phyloP scores from a whole-genome alignment of 2,888 invertebrate genomes.

The Liodrosophila aerea region DNA sequence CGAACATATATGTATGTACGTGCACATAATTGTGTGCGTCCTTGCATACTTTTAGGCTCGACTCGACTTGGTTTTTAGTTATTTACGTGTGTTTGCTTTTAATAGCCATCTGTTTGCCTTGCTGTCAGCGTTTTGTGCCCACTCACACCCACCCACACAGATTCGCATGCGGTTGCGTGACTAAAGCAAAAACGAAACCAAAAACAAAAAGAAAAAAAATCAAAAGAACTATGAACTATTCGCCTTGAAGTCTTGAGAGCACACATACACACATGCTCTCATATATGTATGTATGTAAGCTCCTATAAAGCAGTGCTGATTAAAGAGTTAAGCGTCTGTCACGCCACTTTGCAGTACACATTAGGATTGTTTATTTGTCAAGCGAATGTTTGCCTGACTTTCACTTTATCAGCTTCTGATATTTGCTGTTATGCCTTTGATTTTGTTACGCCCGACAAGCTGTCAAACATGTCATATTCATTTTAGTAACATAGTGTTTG shows the following conservation, averaged over 20 bases:
- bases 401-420: slow-evolving; percentile 28
- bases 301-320: slow-evolving; percentile 49
- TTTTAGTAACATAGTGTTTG: slow-evolving; percentile 51
- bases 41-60: slow-evolving; percentile 69
- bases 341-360: slow-evolving; percentile 44
- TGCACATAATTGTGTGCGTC: slow-evolving; percentile 43
- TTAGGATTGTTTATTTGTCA: slow-evolving; percentile 30
- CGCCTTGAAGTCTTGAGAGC: slow-evolving; percentile 35
- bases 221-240: slow-evolving; percentile 38
- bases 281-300: not conserved
- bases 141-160: slow-evolving; percentile 20
- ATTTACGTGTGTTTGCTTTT: slow-evolving; percentile 70
- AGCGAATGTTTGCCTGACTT: slow-evolving; percentile 53
- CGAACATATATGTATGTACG: slow-evolving; percentile 7
- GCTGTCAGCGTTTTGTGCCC: slow-evolving; percentile 68
- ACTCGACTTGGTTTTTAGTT: slow-evolving; percentile 50
- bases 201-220: slow-evolving; percentile 40
- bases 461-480: slow-evolving; percentile 74
- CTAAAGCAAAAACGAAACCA: slow-evolving; percentile 47
- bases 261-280: not conserved
- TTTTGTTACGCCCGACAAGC: slow-evolving; percentile 46
- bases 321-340: slow-evolving; percentile 74
- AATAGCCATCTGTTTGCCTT: slow-evolving; percentile 72
- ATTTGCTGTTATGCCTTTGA: slow-evolving; percentile 36
- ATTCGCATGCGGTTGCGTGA: slow-evolving; percentile 62